Evolutionary conservation across 2,797 vertebrate genomes (phyloP), one percentile per base, ranked within the genome.

Genomic region (Craterocephalus amniculus): DNA sequence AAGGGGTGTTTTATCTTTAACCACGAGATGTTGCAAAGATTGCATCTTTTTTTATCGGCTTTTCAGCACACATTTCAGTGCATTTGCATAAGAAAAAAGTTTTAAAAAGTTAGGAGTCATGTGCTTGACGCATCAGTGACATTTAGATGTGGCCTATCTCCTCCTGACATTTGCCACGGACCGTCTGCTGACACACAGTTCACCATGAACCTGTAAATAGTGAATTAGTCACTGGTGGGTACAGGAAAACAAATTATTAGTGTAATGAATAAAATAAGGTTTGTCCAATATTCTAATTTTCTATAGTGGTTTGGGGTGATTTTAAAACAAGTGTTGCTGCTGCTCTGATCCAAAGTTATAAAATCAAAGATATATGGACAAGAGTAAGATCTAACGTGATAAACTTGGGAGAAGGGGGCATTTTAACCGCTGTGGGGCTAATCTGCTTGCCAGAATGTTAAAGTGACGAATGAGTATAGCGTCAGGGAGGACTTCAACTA

Each of bases 71-170:
- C 34, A 76, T 76, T 70, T 64, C 26, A 8, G 81, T 49, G 63
- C 80, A 80, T 91, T 89, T 86, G 55, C 60, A 48, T 80, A 29
- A 24, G 49, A 71, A 61, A 78, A 58, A 2, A 57, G 80, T 71
- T 52, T 43, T 69, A 61, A 78, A 58, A 2, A 57, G 80, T 71
- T 52, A 52, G 26, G 16, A 61, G 63, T 56, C 59, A 20, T 65
- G 35, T 63, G 62, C 70, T 59, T 82, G 78, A 84, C 4, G 63
- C 73, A 22, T 57, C 63, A 64, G 38, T 86, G 84, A 78, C 87
- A 87, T 91, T 90, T 89, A 67, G 38, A 81, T n/a, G 61, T 22
- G 6, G 67, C 63, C 72, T 75, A 59, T 88, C 85, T 87, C 63
- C 43, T 74, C 57, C 69, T 88, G 86, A 88, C 83, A 88, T 87